phyloP scores from a whole-genome alignment of 1,140 invertebrate species.

The Augochlora pura region DNA sequence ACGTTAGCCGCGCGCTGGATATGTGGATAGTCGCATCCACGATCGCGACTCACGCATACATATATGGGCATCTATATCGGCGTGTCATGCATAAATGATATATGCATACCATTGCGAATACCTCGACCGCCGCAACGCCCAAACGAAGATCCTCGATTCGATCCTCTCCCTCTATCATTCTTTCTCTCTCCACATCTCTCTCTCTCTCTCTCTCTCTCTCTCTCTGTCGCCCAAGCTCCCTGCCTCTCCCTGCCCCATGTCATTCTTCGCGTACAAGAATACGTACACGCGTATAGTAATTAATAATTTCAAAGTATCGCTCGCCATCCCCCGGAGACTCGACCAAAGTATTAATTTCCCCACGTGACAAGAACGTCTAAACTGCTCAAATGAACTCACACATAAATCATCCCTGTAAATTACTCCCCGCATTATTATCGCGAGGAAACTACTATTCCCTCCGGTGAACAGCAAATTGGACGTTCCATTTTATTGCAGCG shows the following conservation, averaged over 20 bases:
- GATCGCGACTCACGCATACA: background rate
- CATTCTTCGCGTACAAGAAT: background rate
- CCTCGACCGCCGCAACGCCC: slow-evolving; percentile 7
- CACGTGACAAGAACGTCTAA: slow-evolving; percentile 21
- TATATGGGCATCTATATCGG: background rate
- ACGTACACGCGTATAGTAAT: background rate
- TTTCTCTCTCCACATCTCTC: background rate
- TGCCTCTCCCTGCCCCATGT: background rate
- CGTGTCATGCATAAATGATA: slow-evolving; percentile 53
- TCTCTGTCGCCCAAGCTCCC: too few relatives aligned
- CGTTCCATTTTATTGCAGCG: background rate
- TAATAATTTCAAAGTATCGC: slow-evolving; percentile 43
- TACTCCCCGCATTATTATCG: slow-evolving; percentile 22
- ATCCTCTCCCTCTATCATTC: background rate
- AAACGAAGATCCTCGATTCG: slow-evolving; percentile 33
- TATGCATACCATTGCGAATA: slow-evolving; percentile 48
- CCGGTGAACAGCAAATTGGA: background rate
- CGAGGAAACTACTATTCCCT: too few relatives aligned
- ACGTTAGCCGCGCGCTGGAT: slow-evolving; percentile 3
- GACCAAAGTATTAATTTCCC: slow-evolving; percentile 41
- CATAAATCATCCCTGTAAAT: slow-evolving; percentile 32
- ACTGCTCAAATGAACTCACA: slow-evolving; percentile 4
- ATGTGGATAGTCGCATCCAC: slow-evolving; percentile 34
- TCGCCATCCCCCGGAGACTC: background rate
- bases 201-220: too few relatives aligned